These are phyloP conservation scores for Ochotona princeps DNA, from an alignment of 2,113 vertebrate genomes.

Conservation along the genomic window DNA sequence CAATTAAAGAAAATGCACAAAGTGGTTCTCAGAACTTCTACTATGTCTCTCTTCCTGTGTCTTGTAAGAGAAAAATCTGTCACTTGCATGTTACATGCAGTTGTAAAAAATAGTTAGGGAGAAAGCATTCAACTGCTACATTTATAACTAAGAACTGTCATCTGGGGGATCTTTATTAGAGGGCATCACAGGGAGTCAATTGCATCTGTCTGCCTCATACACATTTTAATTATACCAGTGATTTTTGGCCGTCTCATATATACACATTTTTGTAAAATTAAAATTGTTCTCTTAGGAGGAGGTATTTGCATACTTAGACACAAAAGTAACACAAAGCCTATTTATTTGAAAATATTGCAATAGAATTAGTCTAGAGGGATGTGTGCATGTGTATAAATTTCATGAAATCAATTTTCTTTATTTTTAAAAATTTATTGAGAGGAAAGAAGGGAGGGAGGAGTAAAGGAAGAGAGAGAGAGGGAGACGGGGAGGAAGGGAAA, in stretches of 20 bases:
- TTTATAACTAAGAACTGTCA: neutral
- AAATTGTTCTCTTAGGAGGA: conserved; percentile 70
- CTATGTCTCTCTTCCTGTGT: neutral
- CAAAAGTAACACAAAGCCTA: neutral
- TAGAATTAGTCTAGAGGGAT: neutral
- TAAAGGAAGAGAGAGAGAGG: no score
- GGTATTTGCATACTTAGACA: neutral
- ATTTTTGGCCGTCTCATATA: conserved; percentile 58
- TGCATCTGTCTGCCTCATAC: conserved; percentile 76
- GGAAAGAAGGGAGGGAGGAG: no score
- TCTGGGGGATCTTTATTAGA: conserved; percentile 60
- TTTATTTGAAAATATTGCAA: conserved; percentile 61
- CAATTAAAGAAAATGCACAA: conserved; percentile 48
- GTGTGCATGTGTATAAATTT: neutral
- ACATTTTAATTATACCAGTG: conserved; percentile 79
- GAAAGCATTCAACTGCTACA: neutral
- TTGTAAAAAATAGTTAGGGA: conserved; percentile 4
- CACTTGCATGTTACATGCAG: neutral
- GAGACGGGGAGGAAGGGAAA: no score
- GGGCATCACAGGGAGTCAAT: conserved; percentile 64
- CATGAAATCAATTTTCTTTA: neutral
- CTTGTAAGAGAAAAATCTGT: neutral
- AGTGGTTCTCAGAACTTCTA: neutral
- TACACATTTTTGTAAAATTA: conserved; percentile 66
- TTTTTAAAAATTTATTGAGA: no score